Conservation (phyloP, 2,113 vertebrate genomes). For the Miniopterus natalensis region DNA sequence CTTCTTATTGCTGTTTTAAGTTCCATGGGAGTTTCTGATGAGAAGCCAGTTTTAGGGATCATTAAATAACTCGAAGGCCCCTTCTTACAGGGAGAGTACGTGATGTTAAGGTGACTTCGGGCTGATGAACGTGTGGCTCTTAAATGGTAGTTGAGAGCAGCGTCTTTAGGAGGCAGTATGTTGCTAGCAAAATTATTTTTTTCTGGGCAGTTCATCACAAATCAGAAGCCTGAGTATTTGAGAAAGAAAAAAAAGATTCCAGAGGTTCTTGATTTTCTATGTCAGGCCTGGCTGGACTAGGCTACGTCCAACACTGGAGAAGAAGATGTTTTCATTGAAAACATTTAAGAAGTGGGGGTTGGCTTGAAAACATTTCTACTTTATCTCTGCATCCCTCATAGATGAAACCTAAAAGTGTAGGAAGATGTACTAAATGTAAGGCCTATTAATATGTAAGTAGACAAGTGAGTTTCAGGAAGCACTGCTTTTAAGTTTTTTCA, state of each 20-base stretch:
- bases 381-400: neutral
- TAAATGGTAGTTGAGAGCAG: neutral
- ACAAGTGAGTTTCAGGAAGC: constrained; percentile 38
- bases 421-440: constrained; percentile 7
- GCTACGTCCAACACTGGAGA: neutral
- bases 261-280: neutral
- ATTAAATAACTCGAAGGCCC: neutral
- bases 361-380: constrained; percentile 18
- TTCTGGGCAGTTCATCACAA: neutral
- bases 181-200: constrained; percentile 28
- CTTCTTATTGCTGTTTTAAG: neutral
- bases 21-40: neutral
- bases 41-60: constrained; percentile 31
- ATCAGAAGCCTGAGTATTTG: neutral
- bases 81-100: neutral
- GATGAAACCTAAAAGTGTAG: neutral
- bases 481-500: neutral
- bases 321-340: neutral
- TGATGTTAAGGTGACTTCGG: neutral
- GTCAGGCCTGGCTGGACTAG: neutral
- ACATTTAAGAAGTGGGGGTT: neutral
- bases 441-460: neutral
- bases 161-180: neutral
- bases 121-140: neutral
- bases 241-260: neutral